phyloP scores from a whole-genome alignment of 2,797 vertebrate genomes.

The Gymnocypris eckloni region DNA sequence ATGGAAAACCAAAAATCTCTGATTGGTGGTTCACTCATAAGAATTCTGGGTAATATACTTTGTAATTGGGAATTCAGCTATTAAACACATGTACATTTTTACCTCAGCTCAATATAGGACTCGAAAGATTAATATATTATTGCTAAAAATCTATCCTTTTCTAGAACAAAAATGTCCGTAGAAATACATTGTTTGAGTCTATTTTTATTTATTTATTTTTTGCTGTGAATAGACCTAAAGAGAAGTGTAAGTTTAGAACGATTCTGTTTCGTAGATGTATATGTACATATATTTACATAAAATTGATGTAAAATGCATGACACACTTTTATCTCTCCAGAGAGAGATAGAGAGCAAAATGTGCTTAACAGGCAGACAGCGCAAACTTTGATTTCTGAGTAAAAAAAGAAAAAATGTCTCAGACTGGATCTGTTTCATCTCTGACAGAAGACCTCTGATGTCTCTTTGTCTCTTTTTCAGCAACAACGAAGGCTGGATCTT shows the following conservation, averaged over 20 bases:
- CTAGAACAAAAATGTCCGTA: neutral
- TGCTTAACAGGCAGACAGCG: conserved; percentile 33
- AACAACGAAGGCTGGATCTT: conserved; percentile 93
- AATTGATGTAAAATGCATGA: conserved; percentile 32
- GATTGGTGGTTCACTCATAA: neutral
- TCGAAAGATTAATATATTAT: neutral
- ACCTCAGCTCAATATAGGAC: neutral
- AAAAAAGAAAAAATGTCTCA: neutral
- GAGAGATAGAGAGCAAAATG: conserved; percentile 32
- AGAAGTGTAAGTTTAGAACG: neutral
- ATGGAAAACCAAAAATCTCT: neutral
- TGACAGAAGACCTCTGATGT: conserved; percentile 58
- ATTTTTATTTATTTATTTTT: neutral
- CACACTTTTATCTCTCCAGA: conserved; percentile 39
- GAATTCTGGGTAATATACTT: neutral
- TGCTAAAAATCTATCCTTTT: neutral
- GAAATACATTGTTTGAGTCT: neutral
- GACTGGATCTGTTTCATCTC: conserved; percentile 12
- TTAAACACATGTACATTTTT: neutral
- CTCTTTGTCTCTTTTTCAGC: conserved; percentile 78
- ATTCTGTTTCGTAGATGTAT: neutral
- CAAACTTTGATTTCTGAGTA: conserved; percentile 18
- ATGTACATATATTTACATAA: conserved; percentile 32
- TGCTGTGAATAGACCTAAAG: neutral
- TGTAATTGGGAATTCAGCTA: neutral